These are phyloP conservation scores for Chorisops tibialis DNA, from an alignment of 2,888 invertebrate species.

Conservation along the genomic window DNA sequence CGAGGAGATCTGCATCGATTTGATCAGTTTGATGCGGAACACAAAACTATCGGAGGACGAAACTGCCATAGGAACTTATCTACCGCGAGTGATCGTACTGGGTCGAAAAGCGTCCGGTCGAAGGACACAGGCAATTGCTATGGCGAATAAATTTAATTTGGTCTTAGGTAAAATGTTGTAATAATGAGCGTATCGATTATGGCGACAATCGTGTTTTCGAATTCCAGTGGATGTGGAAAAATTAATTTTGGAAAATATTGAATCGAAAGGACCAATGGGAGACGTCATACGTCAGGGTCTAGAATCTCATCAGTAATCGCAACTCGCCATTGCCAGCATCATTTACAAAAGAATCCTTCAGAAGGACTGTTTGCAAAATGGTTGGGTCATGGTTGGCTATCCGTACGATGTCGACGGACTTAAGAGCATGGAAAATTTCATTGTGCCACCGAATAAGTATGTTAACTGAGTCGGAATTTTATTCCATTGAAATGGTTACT, in stretches of 20 bases:
- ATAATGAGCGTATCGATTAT: not conserved
- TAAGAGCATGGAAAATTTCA: conserved; percentile 51
- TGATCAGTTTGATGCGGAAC: conserved; percentile 29
- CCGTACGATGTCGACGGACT: conserved; percentile 57
- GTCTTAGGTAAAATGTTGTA: conserved; percentile 49
- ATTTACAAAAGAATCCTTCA: conserved; percentile 43
- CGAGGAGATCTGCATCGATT: conserved; percentile 13
- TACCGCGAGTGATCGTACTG: conserved; percentile 55
- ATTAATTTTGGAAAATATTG: conserved; percentile 42
- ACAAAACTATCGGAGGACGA: not conserved
- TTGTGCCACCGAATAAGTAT: conserved; percentile 60
- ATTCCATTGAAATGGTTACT: too few relatives aligned
- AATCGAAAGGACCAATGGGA: conserved; percentile 33
- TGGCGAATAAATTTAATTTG: conserved; percentile 54
- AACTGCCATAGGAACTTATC: conserved; percentile 32
- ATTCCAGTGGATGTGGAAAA: conserved; percentile 41
- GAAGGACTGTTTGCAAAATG: conserved; percentile 55
- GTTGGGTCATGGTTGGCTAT: conserved; percentile 61
- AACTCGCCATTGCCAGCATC: conserved; percentile 40
- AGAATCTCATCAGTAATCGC: conserved; percentile 34
- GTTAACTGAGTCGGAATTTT: not conserved
- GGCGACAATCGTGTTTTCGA: conserved; percentile 31
- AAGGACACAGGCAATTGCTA: conserved; percentile 54
- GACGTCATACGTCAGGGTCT: conserved; percentile 38
- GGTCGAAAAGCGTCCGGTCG: conserved; percentile 59